These are phyloP conservation scores for Collichthys lucidus DNA, from an alignment of 2,113 vertebrate species.

Conservation along the genomic window DNA sequence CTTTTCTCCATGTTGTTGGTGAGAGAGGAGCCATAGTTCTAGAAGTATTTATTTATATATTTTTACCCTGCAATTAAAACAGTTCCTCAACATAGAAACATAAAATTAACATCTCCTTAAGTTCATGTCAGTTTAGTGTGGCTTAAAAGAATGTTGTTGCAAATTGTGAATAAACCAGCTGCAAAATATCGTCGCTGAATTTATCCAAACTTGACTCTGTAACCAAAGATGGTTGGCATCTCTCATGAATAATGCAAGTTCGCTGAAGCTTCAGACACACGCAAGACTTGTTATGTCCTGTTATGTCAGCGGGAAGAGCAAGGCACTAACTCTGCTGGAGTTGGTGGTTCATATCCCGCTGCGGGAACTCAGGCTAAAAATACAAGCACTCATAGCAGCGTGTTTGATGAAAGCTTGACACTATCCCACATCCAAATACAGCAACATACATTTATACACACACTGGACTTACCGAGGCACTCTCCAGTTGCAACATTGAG, in stretches of 20 bases:
- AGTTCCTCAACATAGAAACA: neutral
- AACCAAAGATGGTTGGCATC: neutral
- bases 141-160: neutral
- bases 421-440: neutral
- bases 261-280: neutral
- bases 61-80: neutral
- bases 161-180: neutral
- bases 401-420: slow-evolving; percentile 12
- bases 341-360: slow-evolving; percentile 27
- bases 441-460: neutral
- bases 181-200: neutral
- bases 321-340: slow-evolving; percentile 1
- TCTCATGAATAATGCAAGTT: slow-evolving; percentile 40
- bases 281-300: neutral
- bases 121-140: neutral
- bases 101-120: neutral
- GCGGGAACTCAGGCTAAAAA: slow-evolving; percentile 19
- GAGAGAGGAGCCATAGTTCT: neutral
- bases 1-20: neutral
- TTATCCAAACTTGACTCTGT: neutral
- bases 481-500: slow-evolving; percentile 44
- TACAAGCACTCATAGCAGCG: slow-evolving; percentile 4
- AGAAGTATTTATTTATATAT: too few species aligned
- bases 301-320: neutral
- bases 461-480: slow-evolving; percentile 70